phyloP scores from a whole-genome alignment of 2,797 vertebrate species.

The Sparidentex hasta region DNA sequence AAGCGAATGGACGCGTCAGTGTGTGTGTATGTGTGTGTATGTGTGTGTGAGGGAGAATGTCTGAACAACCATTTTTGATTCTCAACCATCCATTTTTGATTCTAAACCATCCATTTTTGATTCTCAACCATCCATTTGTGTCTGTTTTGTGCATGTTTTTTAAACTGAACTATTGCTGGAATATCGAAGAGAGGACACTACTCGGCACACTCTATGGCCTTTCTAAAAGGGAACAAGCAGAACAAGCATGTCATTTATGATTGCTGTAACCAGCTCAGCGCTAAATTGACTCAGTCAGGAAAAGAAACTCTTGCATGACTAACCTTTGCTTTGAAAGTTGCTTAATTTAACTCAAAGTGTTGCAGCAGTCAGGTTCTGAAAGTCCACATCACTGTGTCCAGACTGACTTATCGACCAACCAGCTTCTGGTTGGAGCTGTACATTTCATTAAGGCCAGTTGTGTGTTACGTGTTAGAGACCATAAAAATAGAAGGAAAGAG shows the following conservation, averaged over 20 bases:
- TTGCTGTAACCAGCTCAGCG: conserved; percentile 50
- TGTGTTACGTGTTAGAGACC: not conserved
- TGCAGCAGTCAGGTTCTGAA: conserved; percentile 36
- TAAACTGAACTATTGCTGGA: conserved; percentile 64
- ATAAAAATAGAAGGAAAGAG: conserved; percentile 26
- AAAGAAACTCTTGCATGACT: conserved; percentile 58
- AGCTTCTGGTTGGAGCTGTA: conserved; percentile 30
- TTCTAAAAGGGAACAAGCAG: conserved; percentile 76
- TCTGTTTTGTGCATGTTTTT: conserved; percentile 66
- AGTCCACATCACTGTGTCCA: conserved; percentile 34
- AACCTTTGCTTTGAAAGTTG: conserved; percentile 56
- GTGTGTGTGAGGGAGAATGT: conserved; percentile 65
- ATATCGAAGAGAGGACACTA: conserved; percentile 68
- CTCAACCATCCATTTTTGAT: conserved; percentile 65
- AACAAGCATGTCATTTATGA: conserved; percentile 68
- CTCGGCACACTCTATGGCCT: conserved; percentile 65
- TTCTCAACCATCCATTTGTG: conserved; percentile 67
- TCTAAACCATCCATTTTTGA: conserved; percentile 65
- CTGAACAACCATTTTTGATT: conserved; percentile 73
- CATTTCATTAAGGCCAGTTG: conserved; percentile 45
- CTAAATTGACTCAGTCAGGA: conserved; percentile 49
- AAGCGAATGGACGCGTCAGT: conserved; percentile 35
- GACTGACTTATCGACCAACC: conserved; percentile 32
- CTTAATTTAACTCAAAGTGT: conserved; percentile 44
- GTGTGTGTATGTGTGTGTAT: conserved; percentile 36